Evolutionary conservation across 2,113 vertebrate species (phyloP), one percentile per base, ranked within the genome.

Genomic region (Hipposideros armiger): DNA sequence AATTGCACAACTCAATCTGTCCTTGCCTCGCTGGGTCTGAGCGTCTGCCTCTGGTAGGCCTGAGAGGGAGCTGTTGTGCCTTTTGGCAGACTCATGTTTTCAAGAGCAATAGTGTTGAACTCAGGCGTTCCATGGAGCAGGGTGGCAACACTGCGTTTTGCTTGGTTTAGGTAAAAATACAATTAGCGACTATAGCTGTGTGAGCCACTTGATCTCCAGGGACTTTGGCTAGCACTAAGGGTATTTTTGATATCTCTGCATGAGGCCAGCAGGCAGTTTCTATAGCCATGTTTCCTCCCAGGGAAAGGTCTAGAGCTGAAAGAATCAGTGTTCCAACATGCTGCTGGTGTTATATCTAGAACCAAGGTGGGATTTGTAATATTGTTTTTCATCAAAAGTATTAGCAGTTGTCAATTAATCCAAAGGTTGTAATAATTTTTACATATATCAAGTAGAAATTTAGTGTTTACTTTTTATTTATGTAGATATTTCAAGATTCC

Each of bases 281-380:
- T 8, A 7, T 86, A 76, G 1, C 28, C 24, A 7, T 1, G 26
- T 58, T 82, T 93, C 72, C n/a, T 81, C 42, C 58, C 11, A 47
- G 87, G 58, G 14, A 2, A n/a, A 2, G 14, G 73, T 69, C 97
- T 98, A 99, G 98, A 99, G 99, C 50, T 99, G 99, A 24, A 99
- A 99, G 0, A 98, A 98, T 72, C 99, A 99, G 98, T 99, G 99
- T 91, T 99, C 99, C 95, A 99, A 32, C 82, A 99, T 93, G 98
- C 99, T 99, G 99, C 99, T 99, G 0, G 99, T 99, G 97, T 99
- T 99, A 98, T 99, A 99, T 98, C 97, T 99, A 98, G 98, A 98
- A 17, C 98, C 95, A 58, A 99, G 99, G 87, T 99, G 20, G 0
- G 98, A 98, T 95, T 99, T 98, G 0, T 99, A 99, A 97, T 99